Conservation (phyloP, 2,797 vertebrate species). For the Discoglossus pictus region DNA sequence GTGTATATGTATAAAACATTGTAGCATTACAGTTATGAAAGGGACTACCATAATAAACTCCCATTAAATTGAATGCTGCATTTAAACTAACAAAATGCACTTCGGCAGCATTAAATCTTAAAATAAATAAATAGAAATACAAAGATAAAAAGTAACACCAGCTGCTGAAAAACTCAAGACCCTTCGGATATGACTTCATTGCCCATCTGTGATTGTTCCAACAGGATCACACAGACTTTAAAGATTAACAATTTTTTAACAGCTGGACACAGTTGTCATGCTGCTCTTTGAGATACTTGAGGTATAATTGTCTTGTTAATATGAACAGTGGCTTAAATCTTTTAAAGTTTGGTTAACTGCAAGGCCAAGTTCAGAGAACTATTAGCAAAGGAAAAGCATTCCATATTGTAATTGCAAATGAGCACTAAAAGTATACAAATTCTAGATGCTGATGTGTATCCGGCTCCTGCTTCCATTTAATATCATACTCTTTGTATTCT, state of each 20-base stretch:
- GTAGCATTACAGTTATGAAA: too few species aligned
- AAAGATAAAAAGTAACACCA: slow-evolving; percentile 56
- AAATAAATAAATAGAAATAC: slow-evolving; percentile 20
- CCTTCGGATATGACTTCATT: slow-evolving; percentile 58
- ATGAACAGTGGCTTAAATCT: slow-evolving; percentile 31
- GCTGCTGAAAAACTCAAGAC: slow-evolving; percentile 61
- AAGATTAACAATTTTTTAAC: slow-evolving; percentile 40
- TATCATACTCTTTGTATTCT: too few species aligned
- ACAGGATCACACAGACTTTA: slow-evolving; percentile 51
- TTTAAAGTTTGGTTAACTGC: slow-evolving; percentile 28
- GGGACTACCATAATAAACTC: too few species aligned
- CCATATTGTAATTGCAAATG: slow-evolving; percentile 4
- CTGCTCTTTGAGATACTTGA: slow-evolving; percentile 29
- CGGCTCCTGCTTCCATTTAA: background rate
- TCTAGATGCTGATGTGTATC: slow-evolving; percentile 1
- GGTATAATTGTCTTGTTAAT: slow-evolving; percentile 42
- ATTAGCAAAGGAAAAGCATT: slow-evolving; percentile 23
- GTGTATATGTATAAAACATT: too few species aligned
- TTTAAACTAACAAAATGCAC: too few species aligned
- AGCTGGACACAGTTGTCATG: slow-evolving; percentile 49
- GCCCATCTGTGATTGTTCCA: slow-evolving; percentile 58
- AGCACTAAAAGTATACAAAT: background rate
- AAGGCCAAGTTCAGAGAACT: slow-evolving; percentile 8
- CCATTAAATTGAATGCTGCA: too few species aligned
- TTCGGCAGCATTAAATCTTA: too few species aligned